phyloP scores from a whole-genome alignment of 2,113 vertebrate species.

The Psephotus haematonotus region DNA sequence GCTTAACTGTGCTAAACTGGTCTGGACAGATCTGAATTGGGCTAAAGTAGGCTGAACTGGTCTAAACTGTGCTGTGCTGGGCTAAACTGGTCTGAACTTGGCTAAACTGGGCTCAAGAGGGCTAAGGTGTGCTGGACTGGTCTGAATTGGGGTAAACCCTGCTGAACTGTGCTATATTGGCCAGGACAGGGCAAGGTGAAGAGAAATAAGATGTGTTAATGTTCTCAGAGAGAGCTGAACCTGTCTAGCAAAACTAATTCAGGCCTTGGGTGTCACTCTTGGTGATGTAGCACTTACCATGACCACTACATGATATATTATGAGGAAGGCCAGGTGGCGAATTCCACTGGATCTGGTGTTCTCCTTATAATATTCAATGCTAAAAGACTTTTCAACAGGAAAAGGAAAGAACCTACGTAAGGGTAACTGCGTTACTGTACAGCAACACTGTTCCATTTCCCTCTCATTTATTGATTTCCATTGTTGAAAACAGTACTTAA shows the following conservation, averaged over 20 bases:
- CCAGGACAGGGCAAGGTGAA: neutral
- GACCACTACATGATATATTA: neutral
- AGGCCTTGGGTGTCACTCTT: neutral
- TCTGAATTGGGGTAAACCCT: no score
- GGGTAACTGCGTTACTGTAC: neutral
- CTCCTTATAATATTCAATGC: neutral
- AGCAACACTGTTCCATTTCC: neutral
- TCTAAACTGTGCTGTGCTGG: no score
- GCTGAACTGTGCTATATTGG: no score
- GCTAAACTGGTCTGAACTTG: no score
- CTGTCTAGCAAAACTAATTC: neutral
- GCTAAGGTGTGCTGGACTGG: no score
- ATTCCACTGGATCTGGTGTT: neutral
- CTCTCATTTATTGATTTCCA: neutral
- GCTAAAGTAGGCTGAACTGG: no score
- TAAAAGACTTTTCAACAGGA: neutral
- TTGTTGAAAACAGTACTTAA: neutral
- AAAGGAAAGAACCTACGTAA: neutral
- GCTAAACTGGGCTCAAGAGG: neutral
- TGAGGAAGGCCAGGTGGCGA: neutral
- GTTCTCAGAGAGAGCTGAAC: neutral
- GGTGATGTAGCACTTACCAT: neutral
- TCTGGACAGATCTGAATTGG: no score
- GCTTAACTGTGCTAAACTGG: no score
- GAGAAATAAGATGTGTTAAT: neutral